Conservation (phyloP, 1,140 invertebrate genomes). For the Heliconius hermathena region DNA sequence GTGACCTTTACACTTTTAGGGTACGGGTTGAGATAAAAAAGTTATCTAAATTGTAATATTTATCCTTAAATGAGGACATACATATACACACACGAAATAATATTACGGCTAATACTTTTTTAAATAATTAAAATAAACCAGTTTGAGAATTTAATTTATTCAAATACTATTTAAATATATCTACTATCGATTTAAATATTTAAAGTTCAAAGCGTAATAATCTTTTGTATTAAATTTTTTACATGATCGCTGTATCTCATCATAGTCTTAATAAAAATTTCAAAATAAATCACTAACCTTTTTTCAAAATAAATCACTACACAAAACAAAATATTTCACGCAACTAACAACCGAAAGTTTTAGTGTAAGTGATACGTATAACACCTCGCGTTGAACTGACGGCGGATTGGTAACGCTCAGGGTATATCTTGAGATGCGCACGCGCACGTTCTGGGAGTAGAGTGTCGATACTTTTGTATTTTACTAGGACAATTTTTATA, state of each 20-base stretch:
- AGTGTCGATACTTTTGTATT: constrained; percentile 27
- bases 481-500: neutral
- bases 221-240: no score
- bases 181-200: no score
- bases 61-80: neutral
- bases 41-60: neutral
- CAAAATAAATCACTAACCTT: constrained; percentile 20
- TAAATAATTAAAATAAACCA: neutral
- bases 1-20: no score
- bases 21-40: no score
- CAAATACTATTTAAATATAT: neutral
- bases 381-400: constrained; percentile 40
- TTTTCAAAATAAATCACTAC: constrained; percentile 17
- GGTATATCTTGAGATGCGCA: constrained; percentile 48
- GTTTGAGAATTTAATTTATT: neutral
- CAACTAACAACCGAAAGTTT: neutral
- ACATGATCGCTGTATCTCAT: neutral
- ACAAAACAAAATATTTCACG: constrained; percentile 14
- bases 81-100: no score
- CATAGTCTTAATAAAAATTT: neutral
- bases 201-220: no score
- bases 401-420: constrained; percentile 25
- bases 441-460: constrained; percentile 35
- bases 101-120: no score
- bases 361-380: constrained; percentile 25